Percentiles rank a stretch among this genome's conserved stretches.
Conservation (phyloP, 2,888 invertebrate species). For the Parnassius smintheus region DNA sequence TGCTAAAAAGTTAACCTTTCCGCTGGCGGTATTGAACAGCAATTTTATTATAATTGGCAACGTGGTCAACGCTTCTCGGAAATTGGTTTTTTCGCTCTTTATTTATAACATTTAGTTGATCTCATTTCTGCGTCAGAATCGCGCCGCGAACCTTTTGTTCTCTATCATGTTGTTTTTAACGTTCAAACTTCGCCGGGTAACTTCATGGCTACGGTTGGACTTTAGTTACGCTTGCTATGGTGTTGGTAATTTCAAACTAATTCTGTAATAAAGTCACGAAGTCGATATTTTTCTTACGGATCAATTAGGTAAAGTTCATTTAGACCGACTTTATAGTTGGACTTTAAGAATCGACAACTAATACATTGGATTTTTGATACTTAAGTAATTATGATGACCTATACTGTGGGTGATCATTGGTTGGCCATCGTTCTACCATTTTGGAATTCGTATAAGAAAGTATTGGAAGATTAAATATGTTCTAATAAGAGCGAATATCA, state of each 20-base stretch:
- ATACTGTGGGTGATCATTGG: no score
- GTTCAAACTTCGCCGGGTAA: slow-evolving; percentile 47
- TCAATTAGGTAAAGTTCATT: no score
- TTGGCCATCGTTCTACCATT: no score
- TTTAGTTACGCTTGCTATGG: neutral
- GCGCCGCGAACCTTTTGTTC: slow-evolving; percentile 66
- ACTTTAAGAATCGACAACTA: no score
- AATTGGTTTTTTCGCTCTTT: slow-evolving; percentile 65
- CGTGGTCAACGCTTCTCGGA: slow-evolving; percentile 74
- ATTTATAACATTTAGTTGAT: slow-evolving; percentile 68
- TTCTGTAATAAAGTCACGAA: neutral
- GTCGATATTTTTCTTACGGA: no score
- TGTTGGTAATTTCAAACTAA: neutral
- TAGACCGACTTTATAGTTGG: no score
- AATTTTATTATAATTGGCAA: slow-evolving; percentile 77
- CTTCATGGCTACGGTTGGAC: slow-evolving; percentile 4
- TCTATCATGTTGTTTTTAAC: slow-evolving; percentile 70
- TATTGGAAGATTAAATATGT: no score
- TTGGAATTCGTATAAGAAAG: no score
- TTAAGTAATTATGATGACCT: no score
- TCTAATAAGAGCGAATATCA: no score
- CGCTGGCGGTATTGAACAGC: slow-evolving; percentile 68
- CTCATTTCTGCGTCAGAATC: slow-evolving; percentile 68
- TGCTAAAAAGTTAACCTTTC: slow-evolving; percentile 66
- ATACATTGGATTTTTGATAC: no score